Conservation (phyloP, 1,140 invertebrate genomes). For the Apocrypta bakeri region DNA sequence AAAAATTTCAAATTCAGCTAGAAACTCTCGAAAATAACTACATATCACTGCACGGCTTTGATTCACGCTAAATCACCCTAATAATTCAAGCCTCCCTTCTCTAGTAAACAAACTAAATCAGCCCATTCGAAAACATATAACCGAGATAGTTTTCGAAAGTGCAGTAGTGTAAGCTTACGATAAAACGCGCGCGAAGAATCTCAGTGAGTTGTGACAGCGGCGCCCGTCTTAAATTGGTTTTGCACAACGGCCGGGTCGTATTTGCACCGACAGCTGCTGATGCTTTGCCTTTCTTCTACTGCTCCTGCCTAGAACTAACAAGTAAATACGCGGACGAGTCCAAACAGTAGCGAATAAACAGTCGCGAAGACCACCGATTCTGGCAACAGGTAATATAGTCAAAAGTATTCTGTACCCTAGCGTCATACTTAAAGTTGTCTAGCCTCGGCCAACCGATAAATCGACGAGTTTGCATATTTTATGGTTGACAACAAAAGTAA, state of each 20-base stretch:
- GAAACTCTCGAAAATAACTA: not conserved
- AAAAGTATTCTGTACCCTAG: slow-evolving; percentile 9
- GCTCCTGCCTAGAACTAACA: slow-evolving; percentile 18
- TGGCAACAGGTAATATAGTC: slow-evolving; percentile 39
- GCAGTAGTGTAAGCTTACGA: not conserved
- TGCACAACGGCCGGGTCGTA: not conserved
- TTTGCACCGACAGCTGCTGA: not conserved
- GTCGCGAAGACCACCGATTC: not conserved
- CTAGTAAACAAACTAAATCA: not conserved
- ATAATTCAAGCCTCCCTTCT: not conserved
- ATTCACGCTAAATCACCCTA: not conserved
- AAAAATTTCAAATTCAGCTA: not conserved
- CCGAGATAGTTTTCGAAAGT: not conserved
- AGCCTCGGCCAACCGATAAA: not conserved
- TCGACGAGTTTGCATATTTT: not conserved
- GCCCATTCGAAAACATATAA: not conserved
- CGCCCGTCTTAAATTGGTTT: slow-evolving; percentile 25
- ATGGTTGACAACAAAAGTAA: too few relatives aligned
- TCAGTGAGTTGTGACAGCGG: not conserved
- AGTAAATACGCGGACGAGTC: slow-evolving; percentile 36
- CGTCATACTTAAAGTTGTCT: not conserved
- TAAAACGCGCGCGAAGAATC: not conserved
- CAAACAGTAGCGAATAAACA: slow-evolving; percentile 47
- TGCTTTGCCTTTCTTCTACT: not conserved
- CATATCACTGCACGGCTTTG: not conserved